These are phyloP conservation scores for Oxyscelio sp. DNA, from an alignment of 2,888 invertebrate genomes.

Conservation along the genomic window DNA sequence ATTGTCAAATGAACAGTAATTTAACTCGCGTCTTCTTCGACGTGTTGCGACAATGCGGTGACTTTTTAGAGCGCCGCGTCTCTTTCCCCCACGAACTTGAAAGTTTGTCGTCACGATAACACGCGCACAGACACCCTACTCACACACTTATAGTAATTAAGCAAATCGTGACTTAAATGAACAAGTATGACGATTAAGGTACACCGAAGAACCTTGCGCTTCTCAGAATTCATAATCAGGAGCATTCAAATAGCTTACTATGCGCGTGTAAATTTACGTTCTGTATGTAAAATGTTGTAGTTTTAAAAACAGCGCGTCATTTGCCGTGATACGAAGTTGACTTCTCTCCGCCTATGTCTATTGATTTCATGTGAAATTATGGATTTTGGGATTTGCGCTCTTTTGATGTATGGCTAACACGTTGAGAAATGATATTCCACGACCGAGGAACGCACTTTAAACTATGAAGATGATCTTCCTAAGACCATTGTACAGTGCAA, in stretches of 20 bases:
- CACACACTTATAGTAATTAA: not conserved
- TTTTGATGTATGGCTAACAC: constrained; percentile 50
- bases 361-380: too few species aligned
- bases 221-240: not conserved
- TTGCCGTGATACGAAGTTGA: not conserved
- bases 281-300: not conserved
- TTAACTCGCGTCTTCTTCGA: constrained; percentile 56
- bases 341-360: too few species aligned
- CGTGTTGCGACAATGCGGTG: constrained; percentile 50
- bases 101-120: not conserved
- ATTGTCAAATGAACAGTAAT: constrained; percentile 38
- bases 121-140: not conserved
- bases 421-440: constrained; percentile 51
- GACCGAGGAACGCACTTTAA: constrained; percentile 43
- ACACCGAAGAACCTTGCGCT: not conserved
- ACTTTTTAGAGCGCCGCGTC: constrained; percentile 39
- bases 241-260: not conserved
- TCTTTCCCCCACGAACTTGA: constrained; percentile 23
- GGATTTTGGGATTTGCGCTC: not conserved
- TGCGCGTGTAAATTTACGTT: not conserved
- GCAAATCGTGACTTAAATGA: constrained; percentile 7
- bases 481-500: constrained; percentile 53
- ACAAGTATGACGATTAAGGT: constrained; percentile 38
- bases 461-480: constrained; percentile 22
- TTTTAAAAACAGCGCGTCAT: not conserved